Evolutionary conservation across 2,113 vertebrate genomes (phyloP).

Genomic region (Austrofundulus limnaeus): DNA sequence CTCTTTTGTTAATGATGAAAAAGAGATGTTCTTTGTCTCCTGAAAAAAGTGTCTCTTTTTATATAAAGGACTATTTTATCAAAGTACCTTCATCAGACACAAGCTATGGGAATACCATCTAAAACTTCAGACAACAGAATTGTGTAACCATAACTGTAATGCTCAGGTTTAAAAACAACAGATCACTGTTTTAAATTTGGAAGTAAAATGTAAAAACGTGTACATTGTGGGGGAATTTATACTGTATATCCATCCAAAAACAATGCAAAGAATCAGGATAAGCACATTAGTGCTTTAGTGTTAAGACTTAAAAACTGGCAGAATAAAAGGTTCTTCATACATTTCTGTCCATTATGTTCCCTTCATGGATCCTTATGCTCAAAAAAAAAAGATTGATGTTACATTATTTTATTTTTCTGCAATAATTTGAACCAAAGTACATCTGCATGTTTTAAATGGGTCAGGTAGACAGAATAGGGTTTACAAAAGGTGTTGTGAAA

Average conservation of each 20-base stretch:
- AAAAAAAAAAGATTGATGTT: slow-evolving; percentile 4
- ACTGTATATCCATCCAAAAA: background rate
- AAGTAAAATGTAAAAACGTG: background rate
- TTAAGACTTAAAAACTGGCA: no score
- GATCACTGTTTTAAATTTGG: slow-evolving; percentile 8
- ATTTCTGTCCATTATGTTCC: background rate
- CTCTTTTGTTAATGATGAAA: background rate
- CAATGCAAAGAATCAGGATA: slow-evolving; percentile 1
- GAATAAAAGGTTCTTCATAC: background rate
- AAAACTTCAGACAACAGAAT: slow-evolving; percentile 3
- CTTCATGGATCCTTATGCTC: no score
- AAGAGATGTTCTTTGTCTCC: background rate
- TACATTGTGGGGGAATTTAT: background rate
- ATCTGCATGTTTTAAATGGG: slow-evolving; percentile 11
- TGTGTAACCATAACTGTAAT: slow-evolving; percentile 5
- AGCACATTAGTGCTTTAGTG: background rate
- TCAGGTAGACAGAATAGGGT: background rate
- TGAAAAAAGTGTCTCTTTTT: background rate
- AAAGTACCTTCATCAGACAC: slow-evolving; percentile 6
- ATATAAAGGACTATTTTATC: slow-evolving; percentile 10
- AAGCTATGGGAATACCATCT: slow-evolving; percentile 13
- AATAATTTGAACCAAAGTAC: slow-evolving; percentile 5
- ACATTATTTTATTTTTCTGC: background rate
- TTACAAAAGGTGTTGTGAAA: background rate
- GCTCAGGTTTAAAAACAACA: background rate